phyloP scores from a whole-genome alignment of 2,888 invertebrate species.

The Stegana nigrithorax region DNA sequence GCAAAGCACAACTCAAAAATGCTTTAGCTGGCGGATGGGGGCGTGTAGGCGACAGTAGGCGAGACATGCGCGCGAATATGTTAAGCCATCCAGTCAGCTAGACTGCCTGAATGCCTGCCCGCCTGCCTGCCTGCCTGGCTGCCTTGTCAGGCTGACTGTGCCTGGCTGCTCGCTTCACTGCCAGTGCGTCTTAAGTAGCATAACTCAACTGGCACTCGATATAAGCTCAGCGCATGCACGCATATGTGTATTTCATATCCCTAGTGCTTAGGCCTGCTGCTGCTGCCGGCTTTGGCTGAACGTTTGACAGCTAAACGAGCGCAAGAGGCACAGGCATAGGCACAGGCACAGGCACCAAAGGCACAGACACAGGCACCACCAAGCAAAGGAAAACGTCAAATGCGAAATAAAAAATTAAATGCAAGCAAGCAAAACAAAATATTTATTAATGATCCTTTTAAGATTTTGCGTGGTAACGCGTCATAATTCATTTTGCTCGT shows the following conservation, averaged over 20 bases:
- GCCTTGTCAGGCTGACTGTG: no score
- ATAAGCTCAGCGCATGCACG: no score
- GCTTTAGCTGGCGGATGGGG: background rate
- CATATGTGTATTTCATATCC: background rate
- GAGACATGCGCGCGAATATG: background rate
- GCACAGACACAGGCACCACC: background rate
- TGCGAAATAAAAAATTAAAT: background rate
- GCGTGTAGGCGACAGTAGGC: constrained; percentile 15
- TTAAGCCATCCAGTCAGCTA: background rate
- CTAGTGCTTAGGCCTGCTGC: background rate
- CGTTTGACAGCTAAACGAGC: background rate
- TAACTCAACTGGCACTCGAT: no score
- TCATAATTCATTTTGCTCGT: constrained; percentile 65
- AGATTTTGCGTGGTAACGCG: constrained; percentile 62
- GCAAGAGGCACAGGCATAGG: no score
- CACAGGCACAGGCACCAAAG: no score
- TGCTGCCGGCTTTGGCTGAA: background rate
- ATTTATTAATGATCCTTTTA: constrained; percentile 67
- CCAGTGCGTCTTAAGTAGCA: background rate
- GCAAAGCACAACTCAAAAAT: constrained; percentile 23
- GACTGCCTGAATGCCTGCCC: no score
- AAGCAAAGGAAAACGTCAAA: constrained; percentile 22
- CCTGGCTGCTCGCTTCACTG: no score
- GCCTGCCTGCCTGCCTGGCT: no score
- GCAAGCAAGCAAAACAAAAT: constrained; percentile 38